Evolutionary conservation across 2,113 vertebrate species (phyloP), one percentile per base, ranked within the genome.

Genomic region (Psephotus haematonotus): DNA sequence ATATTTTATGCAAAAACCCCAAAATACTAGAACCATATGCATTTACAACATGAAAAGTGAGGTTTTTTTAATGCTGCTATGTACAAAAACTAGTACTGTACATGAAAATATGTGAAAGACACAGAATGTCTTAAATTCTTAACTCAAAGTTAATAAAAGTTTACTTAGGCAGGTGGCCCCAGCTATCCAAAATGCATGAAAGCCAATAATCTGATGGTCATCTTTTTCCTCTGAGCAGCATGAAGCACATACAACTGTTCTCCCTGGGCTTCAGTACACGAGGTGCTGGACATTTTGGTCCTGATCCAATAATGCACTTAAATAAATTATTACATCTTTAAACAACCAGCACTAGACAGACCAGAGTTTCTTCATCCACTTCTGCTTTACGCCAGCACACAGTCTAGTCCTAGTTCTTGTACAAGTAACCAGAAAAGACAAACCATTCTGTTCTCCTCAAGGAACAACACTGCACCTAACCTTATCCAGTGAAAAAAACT

Each of bases 231-330:
- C n/a, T 1, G n/a, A 93, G 68, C 31, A 77, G 67, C n/a, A 23
- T 80, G 44, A 94, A 93, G 31, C 12, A 69, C 24, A 95, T 68
- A 69, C 33, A 84, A 91, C 47, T 62, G 55, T 53, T 93, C 88
- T 79, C 41, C 49, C 75, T 91, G 80, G 89, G 52, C 47, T 87
- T 75, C 52, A 69, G 84, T 10, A 81, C 57, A 93, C 0, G 22
- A 84, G 29, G 60, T 79, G 44, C 47, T 87, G 74, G 92, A 65
- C 31, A 60, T 41, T 72, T 89, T 91, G 82, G 87, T 76, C 44
- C 35, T 72, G 18, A 85, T 9, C 28, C 91, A 95, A 69, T 82
- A 95, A 85, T 65, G 81, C 91, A 96, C 91, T 91, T 93, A 88
- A 79, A 74, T 59, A 63, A 86, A 84, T 86, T 55, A 92, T 69